Base-by-base conservation (phyloP, 2,113 vertebrate species). In the Oreochromis spilurus region DNA sequence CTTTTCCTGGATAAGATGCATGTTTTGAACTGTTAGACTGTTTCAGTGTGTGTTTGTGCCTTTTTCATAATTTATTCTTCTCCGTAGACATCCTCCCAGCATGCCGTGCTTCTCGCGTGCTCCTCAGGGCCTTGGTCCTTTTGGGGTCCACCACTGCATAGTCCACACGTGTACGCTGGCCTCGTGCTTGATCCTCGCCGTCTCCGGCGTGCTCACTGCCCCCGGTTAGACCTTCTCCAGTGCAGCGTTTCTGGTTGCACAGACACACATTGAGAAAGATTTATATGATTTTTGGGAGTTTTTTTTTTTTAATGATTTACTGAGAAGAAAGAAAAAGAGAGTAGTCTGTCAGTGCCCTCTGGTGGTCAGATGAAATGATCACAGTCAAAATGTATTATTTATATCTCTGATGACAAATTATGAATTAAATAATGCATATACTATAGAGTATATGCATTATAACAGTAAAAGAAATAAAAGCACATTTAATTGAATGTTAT, bases 121-220 rank as follows among this genome's bases (percentile, higher is more conserved):
- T 98, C 95, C 97, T 98, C 89, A 98, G 96, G 7, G 98, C 98
- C 62, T 97, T 95, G 0, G 98, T 99, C 79, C 97, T 97, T 92
- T 98, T 97, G 78, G 98, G 97, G 93, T 99, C 98, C 9, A 99
- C 98, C 82, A 98, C 97, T 13, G 98, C 98, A 0, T 99, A 99
- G 93, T 98, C 98, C 10, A 99, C 98, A 13, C 97, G 96, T 70
- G 91, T 65, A 1, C 89, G 83, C 2, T 67, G 60, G 7, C 82
- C 97, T 7, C 97, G 96, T 81, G 89, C 38, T 1, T 82, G 86
- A 84, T 93, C 93, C 77, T 94, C 90, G 1, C 67, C 10, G 0
- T 34, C 52, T 8, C 17, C 84, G 1, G 31, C 9, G 0, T 17
- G 85, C 45, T 97, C 96, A 0, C 95, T 94, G 0, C 95, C 94